Base-by-base conservation (phyloP, 2,888 invertebrate species). In the Homarus gammarus region DNA sequence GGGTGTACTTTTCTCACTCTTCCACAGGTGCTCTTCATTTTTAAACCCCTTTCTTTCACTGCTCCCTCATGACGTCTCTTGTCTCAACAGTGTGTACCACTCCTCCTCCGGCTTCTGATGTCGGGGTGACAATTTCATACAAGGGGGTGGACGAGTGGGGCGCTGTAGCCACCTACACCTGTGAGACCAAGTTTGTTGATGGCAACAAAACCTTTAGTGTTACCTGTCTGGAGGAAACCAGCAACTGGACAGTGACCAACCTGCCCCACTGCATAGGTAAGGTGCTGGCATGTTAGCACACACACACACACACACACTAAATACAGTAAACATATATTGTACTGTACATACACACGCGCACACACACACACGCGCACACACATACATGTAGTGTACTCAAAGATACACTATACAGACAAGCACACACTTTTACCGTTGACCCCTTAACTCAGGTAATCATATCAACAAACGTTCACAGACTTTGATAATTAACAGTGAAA, bases 281-380 rank as follows among this genome's bases (percentile, higher is more conserved):
- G 77, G 12, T 38, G 27, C 2, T 27, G 5, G 3, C 33, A 33
- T 3, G 33, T 72, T 6, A n/a, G n/a, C n/a, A n/a, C n/a, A n/a
- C n/a, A n/a, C n/a, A n/a, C n/a, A n/a, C n/a, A n/a, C n/a, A n/a
- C 5, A 72, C 3, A 77, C 38, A 27, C 22, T 22, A 22, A 77
- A 5, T 8, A 44, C 1, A 44, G 0, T 77, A 49, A n/a, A 27
- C 27, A 75, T 75, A 75, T 36, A 38, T 75, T 36, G 6, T 22
- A 44, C 40, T 40, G 44, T 77, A 77, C 22, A 44, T 77, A 77
- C 44, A 44, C 44, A 44, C 77, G 44, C 18, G n/a, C 44, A 44
- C 31, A 78, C 49, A 78, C 31, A 51, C 49, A 78, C 31, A 78
- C 49, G 78, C 49, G 78, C 49, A 78, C 78, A 78, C 49, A 78